Conservation (phyloP, 92 coral and sea anemone genomes). For the Parazoanthus atlanticus region DNA sequence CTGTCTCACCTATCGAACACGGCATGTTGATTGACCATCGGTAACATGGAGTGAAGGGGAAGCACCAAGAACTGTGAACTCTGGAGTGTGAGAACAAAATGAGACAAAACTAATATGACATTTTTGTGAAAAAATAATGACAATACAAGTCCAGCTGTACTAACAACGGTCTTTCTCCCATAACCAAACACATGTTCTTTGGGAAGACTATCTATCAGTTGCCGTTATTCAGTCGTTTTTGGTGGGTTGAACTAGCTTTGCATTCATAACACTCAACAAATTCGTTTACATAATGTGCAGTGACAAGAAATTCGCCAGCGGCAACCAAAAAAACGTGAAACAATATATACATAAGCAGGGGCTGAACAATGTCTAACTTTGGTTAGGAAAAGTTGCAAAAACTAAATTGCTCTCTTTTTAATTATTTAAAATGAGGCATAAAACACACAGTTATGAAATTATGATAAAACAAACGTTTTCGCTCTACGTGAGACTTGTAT, state of each 20-base stretch:
- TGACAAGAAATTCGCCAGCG: not conserved
- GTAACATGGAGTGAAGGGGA: constrained; percentile 92
- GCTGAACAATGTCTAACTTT: not conserved
- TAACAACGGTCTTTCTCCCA: not conserved
- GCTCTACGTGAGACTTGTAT: too few relatives aligned
- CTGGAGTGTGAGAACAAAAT: constrained; percentile 31
- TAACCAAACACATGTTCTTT: not conserved
- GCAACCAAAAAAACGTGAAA: not conserved
- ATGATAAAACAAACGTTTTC: too few relatives aligned
- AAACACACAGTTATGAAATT: too few relatives aligned
- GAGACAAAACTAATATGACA: too few relatives aligned
- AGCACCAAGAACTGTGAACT: constrained; percentile 69
- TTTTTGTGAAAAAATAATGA: constrained; percentile 29
- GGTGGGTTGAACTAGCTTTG: not conserved
- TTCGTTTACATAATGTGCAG: not conserved
- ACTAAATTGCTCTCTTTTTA: not conserved
- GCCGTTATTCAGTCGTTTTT: not conserved
- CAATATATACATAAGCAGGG: not conserved
- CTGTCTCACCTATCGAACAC: constrained; percentile 75
- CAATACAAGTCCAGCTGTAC: too few relatives aligned
- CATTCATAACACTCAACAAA: too few relatives aligned
- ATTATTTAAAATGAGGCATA: too few relatives aligned
- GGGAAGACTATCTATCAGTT: not conserved
- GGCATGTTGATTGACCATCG: constrained; percentile 84
- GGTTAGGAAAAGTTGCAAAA: not conserved